Evolutionary conservation across 2,888 invertebrate genomes (phyloP), one percentile per base, ranked within the genome.

Genomic region (Oscheius sp.): DNA sequence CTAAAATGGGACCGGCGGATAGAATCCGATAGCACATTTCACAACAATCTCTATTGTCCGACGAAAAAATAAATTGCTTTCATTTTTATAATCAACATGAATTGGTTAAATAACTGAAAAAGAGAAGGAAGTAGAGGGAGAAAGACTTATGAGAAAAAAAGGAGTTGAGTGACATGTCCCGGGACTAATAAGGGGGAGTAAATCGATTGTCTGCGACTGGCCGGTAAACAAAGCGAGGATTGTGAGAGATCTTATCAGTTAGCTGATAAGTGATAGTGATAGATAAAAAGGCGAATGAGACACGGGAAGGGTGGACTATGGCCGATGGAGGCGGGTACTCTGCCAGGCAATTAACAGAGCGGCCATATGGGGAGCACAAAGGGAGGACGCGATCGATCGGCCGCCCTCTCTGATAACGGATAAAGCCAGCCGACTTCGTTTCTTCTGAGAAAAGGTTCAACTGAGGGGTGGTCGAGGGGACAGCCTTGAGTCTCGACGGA

Each of bases 331-430:
- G 45, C 62, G 47, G 62, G 47, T 59, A 59, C 38, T 54, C 54
- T 30, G 57, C 22, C 36, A 45, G 62, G 62, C 62, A 62, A 47
- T 47, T 62, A 47, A 62, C 32, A 61, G 61, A 45, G 49, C 38
- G 59, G 59, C 47, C 62, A 45, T 45, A 45, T 45, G 62, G 47
- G 47, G 47, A 62, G 62, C 62, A 47, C 47, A 62, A 47, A 62
- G 47, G 47, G 47, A 62, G 47, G 33, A 38, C 41, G 59, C 17
- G 41, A 41, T 41, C 41, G 41, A 38, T 41, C 38, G 17, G 30
- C 14, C 41, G 44, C 32, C 54, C 54, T 59, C 41, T 32, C 30
- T 41, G 59, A 41, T 59, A 59, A 59, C 41, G 41, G 41, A 59
- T 59, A 59, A 38, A 41, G 44, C 56, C 56, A 36, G 22, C 12